Evolutionary conservation across 2,888 invertebrate genomes (phyloP).

Genomic region (Tribolium freemani): DNA sequence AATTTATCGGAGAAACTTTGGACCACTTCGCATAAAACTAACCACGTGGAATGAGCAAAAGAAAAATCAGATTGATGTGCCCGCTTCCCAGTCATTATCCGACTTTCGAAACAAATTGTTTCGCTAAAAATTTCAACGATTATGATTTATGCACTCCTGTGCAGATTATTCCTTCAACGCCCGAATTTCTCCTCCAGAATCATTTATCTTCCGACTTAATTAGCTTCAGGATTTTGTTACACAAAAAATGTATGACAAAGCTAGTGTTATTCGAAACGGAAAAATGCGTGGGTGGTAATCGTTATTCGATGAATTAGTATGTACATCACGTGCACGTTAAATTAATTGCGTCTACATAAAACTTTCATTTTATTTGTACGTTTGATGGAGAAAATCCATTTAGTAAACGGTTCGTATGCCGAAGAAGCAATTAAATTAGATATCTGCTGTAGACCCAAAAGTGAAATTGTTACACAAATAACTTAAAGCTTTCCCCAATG

Average conservation of each 20-base stretch:
- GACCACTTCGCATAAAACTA: conserved; percentile 26
- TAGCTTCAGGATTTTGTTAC: conserved; percentile 44
- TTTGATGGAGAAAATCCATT: conserved; percentile 31
- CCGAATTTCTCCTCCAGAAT: conserved; percentile 23
- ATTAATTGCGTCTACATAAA: conserved; percentile 29
- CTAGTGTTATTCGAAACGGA: background rate
- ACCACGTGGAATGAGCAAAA: conserved; percentile 25
- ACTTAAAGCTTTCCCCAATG: background rate
- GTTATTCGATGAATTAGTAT: conserved; percentile 27
- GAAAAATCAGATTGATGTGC: conserved; percentile 16
- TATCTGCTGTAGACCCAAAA: background rate
- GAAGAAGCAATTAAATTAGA: conserved; percentile 29
- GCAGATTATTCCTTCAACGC: conserved; percentile 27
- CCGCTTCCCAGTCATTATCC: conserved; percentile 5
- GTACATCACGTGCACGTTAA: conserved; percentile 19
- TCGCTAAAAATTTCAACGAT: conserved; percentile 1
- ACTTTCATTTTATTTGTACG: conserved; percentile 30
- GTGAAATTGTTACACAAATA: background rate
- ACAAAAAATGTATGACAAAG: background rate
- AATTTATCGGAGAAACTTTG: conserved; percentile 27
- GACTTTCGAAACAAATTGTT: background rate
- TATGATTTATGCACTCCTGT: conserved; percentile 35
- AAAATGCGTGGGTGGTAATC: conserved; percentile 1
- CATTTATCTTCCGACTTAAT: conserved; percentile 43
- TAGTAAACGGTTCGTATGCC: conserved; percentile 16